Evolutionary conservation across 2,888 invertebrate genomes (phyloP).

Genomic region (Agonopterix subpropinquella): DNA sequence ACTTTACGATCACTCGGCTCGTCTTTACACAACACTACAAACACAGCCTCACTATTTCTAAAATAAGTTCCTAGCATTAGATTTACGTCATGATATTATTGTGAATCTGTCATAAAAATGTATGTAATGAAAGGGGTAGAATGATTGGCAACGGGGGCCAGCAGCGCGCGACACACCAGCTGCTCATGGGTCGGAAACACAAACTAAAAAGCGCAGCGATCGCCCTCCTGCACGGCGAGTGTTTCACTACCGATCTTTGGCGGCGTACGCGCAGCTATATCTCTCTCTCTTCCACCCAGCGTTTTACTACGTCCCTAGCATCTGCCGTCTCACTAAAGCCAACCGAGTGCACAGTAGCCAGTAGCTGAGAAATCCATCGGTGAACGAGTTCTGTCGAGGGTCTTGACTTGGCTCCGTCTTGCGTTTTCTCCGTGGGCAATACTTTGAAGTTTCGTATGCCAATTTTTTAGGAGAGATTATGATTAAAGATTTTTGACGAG

Average conservation of each 20-base stretch:
- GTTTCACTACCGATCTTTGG: constrained; percentile 50
- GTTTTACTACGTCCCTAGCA: background rate
- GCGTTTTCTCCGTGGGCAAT: constrained; percentile 56
- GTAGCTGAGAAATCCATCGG: constrained; percentile 51
- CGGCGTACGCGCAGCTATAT: constrained; percentile 54
- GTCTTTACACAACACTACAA: constrained; percentile 45
- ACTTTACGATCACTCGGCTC: constrained; percentile 34
- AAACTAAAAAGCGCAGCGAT: constrained; percentile 59
- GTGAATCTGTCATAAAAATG: constrained; percentile 34
- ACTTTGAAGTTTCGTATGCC: constrained; percentile 52
- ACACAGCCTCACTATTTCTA: constrained; percentile 46
- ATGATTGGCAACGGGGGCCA: constrained; percentile 52
- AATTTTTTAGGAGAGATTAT: constrained; percentile 56
- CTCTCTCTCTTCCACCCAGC: constrained; percentile 30
- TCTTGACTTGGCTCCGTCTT: constrained; percentile 51
- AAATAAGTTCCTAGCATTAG: constrained; percentile 39
- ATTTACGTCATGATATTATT: constrained; percentile 57
- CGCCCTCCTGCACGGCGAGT: constrained; percentile 50
- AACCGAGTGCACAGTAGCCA: constrained; percentile 64
- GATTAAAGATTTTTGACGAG: constrained; percentile 50
- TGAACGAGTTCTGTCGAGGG: constrained; percentile 66
- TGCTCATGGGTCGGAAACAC: constrained; percentile 60
- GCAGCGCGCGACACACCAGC: constrained; percentile 58
- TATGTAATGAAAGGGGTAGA: constrained; percentile 48
- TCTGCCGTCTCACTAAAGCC: constrained; percentile 23